Percentiles rank a stretch among this genome's conserved stretches.
These are phyloP conservation scores for Aethina tumida DNA, from an alignment of 1,140 invertebrate genomes.

Conservation along the genomic window DNA sequence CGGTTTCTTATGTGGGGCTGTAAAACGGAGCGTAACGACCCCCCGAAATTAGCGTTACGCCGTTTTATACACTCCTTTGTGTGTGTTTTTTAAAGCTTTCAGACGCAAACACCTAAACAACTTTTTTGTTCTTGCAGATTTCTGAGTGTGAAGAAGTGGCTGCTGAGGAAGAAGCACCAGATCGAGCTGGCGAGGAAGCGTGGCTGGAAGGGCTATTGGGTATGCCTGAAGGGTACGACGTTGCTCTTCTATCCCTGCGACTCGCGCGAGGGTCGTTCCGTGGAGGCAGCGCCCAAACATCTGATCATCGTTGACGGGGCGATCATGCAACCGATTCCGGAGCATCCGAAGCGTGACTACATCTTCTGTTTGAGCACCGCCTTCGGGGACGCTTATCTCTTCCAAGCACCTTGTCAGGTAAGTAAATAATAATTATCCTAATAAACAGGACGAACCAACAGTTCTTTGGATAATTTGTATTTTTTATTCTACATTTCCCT, in stretches of 20 bases:
- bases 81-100: no score
- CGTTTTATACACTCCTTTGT: no score
- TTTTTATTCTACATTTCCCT: no score
- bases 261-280: constrained; percentile 79
- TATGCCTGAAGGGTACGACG: constrained; percentile 93
- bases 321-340: constrained; percentile 96
- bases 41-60: no score
- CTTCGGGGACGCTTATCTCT: constrained; percentile 95
- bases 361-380: constrained; percentile 97
- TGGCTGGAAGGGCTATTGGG: constrained; percentile 98
- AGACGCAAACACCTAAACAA: no score
- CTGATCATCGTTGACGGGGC: constrained; percentile 95
- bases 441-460: no score
- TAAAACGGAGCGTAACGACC: no score
- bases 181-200: constrained; percentile 90
- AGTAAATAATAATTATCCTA: constrained; percentile 20
- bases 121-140: constrained; percentile 55
- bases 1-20: no score
- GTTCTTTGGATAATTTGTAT: no score
- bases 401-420: constrained; percentile 79
- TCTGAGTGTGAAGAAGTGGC: constrained; percentile 96
- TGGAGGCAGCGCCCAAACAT: constrained; percentile 88
- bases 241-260: constrained; percentile 94
- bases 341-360: constrained; percentile 94
- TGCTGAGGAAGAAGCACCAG: constrained; percentile 92